Percentiles rank a stretch among this genome's conserved stretches.
Conservation (phyloP, 2,797 vertebrate species). For the Microctenopoma steveboyesi region DNA sequence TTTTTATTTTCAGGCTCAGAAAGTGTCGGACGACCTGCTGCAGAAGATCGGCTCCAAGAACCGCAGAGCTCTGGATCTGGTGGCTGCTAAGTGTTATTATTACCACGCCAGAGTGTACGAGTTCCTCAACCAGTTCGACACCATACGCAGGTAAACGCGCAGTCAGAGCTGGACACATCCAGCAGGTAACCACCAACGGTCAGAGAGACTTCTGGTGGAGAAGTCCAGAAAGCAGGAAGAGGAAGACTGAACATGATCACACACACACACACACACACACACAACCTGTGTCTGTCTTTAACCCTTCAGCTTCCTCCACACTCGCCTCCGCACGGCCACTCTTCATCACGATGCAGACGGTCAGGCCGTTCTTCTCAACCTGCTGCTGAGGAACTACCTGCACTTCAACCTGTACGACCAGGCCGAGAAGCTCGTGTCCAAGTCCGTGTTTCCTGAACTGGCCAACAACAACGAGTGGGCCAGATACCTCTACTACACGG, state of each 20-base stretch:
- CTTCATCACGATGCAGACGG: slow-evolving; percentile 93
- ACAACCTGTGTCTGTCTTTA: background rate
- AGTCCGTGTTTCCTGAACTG: slow-evolving; percentile 95
- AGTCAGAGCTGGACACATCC: no score
- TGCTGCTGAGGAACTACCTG: slow-evolving; percentile 96
- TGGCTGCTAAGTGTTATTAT: slow-evolving; percentile 97
- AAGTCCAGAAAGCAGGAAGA: no score
- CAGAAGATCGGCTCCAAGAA: slow-evolving; percentile 96
- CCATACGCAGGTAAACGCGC: slow-evolving; percentile 57
- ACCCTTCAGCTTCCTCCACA: slow-evolving; percentile 90
- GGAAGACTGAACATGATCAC: no score
- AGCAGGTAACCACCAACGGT: no score
- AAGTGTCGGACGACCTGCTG: slow-evolving; percentile 93
- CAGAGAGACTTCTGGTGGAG: no score
- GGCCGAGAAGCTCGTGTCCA: slow-evolving; percentile 96
- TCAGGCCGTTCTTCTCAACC: slow-evolving; percentile 94
- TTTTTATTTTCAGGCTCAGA: slow-evolving; percentile 88
- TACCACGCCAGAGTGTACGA: slow-evolving; percentile 95
- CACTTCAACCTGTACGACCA: slow-evolving; percentile 97
- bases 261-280: no score
- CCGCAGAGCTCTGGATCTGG: slow-evolving; percentile 93
- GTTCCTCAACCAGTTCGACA: slow-evolving; percentile 91
- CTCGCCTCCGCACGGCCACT: slow-evolving; percentile 92
- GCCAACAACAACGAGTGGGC: slow-evolving; percentile 99
- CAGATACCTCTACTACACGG: slow-evolving; percentile 96